phyloP scores from a whole-genome alignment of 2,888 invertebrate species.

The Apotomis betuletana region DNA sequence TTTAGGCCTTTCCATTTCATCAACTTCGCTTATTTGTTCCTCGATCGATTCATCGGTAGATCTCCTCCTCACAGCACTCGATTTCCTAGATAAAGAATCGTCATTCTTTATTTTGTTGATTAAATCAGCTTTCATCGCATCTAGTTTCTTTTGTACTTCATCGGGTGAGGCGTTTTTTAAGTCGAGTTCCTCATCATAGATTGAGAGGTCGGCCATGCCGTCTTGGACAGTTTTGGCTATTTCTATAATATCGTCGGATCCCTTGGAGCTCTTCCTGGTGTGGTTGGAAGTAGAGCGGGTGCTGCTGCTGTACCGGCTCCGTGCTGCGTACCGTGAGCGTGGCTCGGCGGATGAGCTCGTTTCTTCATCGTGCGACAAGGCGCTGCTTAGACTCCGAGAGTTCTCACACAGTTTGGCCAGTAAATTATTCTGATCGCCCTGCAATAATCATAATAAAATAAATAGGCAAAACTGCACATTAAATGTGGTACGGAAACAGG shows the following conservation, averaged over 20 bases:
- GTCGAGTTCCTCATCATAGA: slow-evolving; percentile 66
- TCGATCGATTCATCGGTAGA: slow-evolving; percentile 73
- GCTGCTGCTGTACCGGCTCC: slow-evolving; percentile 64
- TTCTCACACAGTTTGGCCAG: slow-evolving; percentile 70
- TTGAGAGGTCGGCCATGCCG: slow-evolving; percentile 78
- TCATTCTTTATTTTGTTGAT: slow-evolving; percentile 74
- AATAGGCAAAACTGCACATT: neutral
- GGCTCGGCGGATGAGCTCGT: slow-evolving; percentile 70
- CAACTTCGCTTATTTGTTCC: slow-evolving; percentile 60
- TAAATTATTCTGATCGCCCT: slow-evolving; percentile 66
- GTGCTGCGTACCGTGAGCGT: slow-evolving; percentile 60
- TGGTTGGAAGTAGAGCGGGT: slow-evolving; percentile 65
- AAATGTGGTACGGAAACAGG: too few species aligned
- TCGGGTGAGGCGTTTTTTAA: slow-evolving; percentile 56
- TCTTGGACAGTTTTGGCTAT: slow-evolving; percentile 83
- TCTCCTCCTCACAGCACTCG: slow-evolving; percentile 63
- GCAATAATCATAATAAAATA: slow-evolving; percentile 44
- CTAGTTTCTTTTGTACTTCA: slow-evolving; percentile 71
- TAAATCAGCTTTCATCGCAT: slow-evolving; percentile 69
- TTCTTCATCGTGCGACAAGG: slow-evolving; percentile 73
- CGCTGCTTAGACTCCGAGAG: slow-evolving; percentile 70
- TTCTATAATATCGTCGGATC: slow-evolving; percentile 74
- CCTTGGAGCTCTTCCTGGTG: slow-evolving; percentile 66
- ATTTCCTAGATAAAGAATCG: slow-evolving; percentile 60
- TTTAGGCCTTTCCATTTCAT: slow-evolving; percentile 64